Conservation (phyloP, 2,113 vertebrate species). For the Upupa epops region DNA sequence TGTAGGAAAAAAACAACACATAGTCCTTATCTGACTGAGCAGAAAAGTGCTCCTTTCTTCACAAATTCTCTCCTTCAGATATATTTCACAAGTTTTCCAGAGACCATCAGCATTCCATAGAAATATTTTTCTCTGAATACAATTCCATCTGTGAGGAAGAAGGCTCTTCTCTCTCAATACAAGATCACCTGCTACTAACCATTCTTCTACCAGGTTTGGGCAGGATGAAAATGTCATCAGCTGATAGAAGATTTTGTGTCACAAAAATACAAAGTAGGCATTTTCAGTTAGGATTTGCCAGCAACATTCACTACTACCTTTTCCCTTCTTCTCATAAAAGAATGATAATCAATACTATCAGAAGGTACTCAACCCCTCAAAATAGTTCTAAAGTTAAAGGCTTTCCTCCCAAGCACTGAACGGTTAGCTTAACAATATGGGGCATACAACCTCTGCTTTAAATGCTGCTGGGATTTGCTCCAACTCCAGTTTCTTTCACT, state of each 20-base stretch:
- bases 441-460: not conserved
- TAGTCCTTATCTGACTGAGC: not conserved
- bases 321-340: not conserved
- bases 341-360: not conserved
- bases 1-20: not conserved
- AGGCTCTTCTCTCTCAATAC: not conserved
- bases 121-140: not conserved
- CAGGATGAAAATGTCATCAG: not conserved
- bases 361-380: not conserved
- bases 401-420: not conserved
- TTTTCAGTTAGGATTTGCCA: not conserved
- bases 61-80: not conserved
- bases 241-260: not conserved
- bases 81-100: not conserved
- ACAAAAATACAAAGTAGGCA: not conserved
- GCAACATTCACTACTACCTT: not conserved
- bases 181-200: not conserved
- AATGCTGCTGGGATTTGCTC: not conserved
- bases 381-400: not conserved
- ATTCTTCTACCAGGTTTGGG: not conserved
- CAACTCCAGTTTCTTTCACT: not conserved
- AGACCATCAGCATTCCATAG: not conserved
- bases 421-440: not conserved
- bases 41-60: not conserved
- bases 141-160: not conserved